Evolutionary conservation across 2,113 vertebrate genomes (phyloP).

Genomic region (Reinhardtius hippoglossoides): DNA sequence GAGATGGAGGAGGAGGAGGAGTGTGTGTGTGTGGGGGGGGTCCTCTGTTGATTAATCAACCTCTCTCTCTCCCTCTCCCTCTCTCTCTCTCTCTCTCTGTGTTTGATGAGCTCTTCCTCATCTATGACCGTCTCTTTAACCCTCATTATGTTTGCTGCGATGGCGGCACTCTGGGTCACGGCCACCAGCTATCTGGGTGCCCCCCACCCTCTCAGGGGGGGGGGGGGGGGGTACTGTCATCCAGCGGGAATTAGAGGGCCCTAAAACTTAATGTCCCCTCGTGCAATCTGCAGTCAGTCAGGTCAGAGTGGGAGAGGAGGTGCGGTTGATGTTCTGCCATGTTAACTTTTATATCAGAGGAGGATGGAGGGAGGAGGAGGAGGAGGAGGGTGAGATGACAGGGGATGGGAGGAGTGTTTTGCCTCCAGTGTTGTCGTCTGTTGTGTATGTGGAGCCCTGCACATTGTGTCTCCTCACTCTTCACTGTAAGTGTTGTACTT

Average conservation of each 20-base stretch:
- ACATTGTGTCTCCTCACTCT: background rate
- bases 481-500: background rate
- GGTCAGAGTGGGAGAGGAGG: slow-evolving; percentile 62
- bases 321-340: slow-evolving; percentile 78
- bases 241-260: slow-evolving; percentile 73
- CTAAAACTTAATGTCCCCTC: slow-evolving; percentile 84
- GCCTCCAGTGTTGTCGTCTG: background rate
- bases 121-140: slow-evolving; percentile 79
- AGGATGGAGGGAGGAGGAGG: slow-evolving; percentile 3
- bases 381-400: slow-evolving; percentile 1
- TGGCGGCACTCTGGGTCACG: slow-evolving; percentile 58
- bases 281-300: slow-evolving; percentile 75
- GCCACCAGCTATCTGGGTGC: slow-evolving; percentile 42
- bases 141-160: slow-evolving; percentile 75
- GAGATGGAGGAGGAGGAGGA: background rate
- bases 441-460: background rate
- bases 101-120: slow-evolving; percentile 77
- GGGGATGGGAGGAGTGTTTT: background rate
- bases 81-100: slow-evolving; percentile 48
- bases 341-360: slow-evolving; percentile 75
- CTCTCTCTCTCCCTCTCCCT: slow-evolving; percentile 38
- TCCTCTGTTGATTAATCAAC: slow-evolving; percentile 69
- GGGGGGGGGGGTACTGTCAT: slow-evolving; percentile 51
- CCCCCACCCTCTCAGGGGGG: background rate
- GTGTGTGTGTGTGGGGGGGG: background rate